Percentiles rank a stretch among this genome's conserved stretches.
Evolutionary conservation across 1,140 invertebrate species (phyloP).

Genomic region (Apis mellifera): Amel_HAv3.1 CM009938.2:388501-389000

Average conservation of each 20-base stretch:
- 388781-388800: not conserved
- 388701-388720: not conserved
- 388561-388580: no score
- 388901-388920: no score
- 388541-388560: not conserved
- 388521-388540: not conserved
- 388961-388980: no score
- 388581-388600: no score
- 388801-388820: not conserved
- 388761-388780: not conserved
- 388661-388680: not conserved
- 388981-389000: no score
- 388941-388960: no score
- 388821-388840: not conserved
- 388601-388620: no score
- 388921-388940: no score
- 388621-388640: no score
- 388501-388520: conserved; percentile 27
- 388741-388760: not conserved
- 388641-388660: not conserved
- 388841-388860: not conserved
- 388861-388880: not conserved
- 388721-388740: not conserved
- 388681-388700: not conserved
- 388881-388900: not conserved